A percentile compares a stretch with the other conserved stretches of the same genome.
phyloP scores from a whole-genome alignment of 2,888 invertebrate species.

The Sarcophaga carnaria region DNA sequence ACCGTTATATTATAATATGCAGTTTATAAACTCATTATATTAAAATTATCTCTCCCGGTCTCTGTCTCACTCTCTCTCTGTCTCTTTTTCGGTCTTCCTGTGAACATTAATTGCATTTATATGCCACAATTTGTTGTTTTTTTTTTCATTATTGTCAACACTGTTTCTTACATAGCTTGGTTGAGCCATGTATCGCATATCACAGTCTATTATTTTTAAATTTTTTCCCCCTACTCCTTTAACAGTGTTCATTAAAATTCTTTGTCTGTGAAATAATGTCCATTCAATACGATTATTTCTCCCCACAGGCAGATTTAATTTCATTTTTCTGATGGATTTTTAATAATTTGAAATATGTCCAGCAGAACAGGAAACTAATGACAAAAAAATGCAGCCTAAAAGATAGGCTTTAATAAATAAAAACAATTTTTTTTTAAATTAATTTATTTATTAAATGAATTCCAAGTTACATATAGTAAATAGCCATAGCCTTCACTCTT shows the following conservation, averaged over 20 bases:
- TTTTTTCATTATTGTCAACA: background rate
- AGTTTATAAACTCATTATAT: conserved; percentile 66
- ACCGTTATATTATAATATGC: conserved; percentile 45
- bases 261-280: conserved; percentile 28
- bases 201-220: conserved; percentile 40
- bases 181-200: conserved; percentile 44
- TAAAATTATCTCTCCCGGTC: conserved; percentile 52
- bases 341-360: conserved; percentile 24
- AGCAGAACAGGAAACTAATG: no score
- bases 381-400: no score
- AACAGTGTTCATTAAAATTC: background rate
- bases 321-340: conserved; percentile 58
- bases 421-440: no score
- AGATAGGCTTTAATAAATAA: no score
- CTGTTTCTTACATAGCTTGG: background rate
- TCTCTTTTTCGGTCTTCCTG: no score
- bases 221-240: background rate
- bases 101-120: conserved; percentile 54
- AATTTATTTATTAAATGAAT: no score
- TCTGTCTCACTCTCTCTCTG: no score
- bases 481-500: no score
- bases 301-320: conserved; percentile 58
- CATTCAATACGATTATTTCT: conserved; percentile 44
- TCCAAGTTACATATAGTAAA: no score
- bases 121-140: conserved; percentile 20